A percentile compares a stretch with the other conserved stretches of the same genome.
These are phyloP conservation scores for Dorcus hopei DNA, from an alignment of 2,888 invertebrate species.

Conservation along the genomic window DNA sequence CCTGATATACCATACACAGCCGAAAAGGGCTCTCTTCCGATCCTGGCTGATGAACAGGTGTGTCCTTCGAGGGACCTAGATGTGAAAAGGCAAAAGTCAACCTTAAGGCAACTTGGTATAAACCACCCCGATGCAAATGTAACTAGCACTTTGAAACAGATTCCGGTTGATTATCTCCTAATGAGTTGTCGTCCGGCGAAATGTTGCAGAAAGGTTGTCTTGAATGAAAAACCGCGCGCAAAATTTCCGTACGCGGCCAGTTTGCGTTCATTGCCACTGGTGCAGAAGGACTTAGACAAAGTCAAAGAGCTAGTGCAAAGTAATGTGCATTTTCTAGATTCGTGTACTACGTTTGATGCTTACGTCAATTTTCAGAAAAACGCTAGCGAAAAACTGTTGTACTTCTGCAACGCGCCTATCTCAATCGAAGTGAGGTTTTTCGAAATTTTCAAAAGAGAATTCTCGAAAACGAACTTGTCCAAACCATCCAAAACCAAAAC, in stretches of 20 bases:
- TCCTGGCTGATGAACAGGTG: constrained; percentile 11
- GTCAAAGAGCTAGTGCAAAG: constrained; percentile 13
- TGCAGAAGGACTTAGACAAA: constrained; percentile 10
- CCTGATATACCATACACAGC: constrained; percentile 23
- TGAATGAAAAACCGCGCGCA: constrained; percentile 19
- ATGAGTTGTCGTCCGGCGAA: constrained; percentile 24
- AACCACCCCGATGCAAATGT: constrained; percentile 8
- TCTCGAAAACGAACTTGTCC: not conserved
- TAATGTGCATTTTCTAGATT: constrained; percentile 9
- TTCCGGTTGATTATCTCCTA: constrained; percentile 19
- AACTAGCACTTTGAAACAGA: constrained; percentile 1
- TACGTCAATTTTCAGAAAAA: constrained; percentile 29
- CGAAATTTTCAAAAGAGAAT: constrained; percentile 20
- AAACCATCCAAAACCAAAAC: not conserved
- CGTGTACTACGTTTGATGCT: constrained; percentile 20
- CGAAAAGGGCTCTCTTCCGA: constrained; percentile 21
- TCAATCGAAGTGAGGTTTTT: constrained; percentile 23
- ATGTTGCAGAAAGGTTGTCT: constrained; percentile 23
- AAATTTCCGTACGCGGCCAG: constrained; percentile 25
- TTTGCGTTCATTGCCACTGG: constrained; percentile 25
- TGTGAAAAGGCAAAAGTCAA: constrained; percentile 3
- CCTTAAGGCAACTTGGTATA: not conserved
- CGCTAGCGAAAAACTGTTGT: constrained; percentile 5
- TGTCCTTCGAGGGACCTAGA: constrained; percentile 18
- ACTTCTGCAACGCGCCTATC: not conserved